phyloP scores from a whole-genome alignment of 2,797 vertebrate species.

The Merluccius polli region DNA sequence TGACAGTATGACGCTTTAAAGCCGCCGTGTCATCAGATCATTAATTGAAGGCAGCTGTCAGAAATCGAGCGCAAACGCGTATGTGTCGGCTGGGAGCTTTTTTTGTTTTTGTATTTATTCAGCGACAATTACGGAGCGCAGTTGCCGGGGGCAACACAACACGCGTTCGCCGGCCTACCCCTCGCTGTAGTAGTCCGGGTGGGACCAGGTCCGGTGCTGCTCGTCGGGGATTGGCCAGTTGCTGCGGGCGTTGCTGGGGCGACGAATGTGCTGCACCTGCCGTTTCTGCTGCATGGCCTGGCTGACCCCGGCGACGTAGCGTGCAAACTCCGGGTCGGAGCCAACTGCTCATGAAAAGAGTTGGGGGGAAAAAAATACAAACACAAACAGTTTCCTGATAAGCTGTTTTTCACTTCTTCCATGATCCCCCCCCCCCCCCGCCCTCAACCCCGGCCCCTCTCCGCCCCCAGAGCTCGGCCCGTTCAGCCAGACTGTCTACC shows the following conservation, averaged over 20 bases:
- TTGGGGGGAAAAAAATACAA: conserved; percentile 32
- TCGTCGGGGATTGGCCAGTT: conserved; percentile 95
- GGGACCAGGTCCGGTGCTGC: conserved; percentile 92
- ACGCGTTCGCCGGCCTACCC: conserved; percentile 68
- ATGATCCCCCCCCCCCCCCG: not conserved
- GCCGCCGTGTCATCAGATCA: not conserved
- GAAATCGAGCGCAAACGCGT: too few relatives aligned
- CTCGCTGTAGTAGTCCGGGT: conserved; percentile 93
- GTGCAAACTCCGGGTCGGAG: conserved; percentile 96
- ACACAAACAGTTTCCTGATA: conserved; percentile 51
- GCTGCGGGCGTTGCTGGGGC: conserved; percentile 83
- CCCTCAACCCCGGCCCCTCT: too few relatives aligned
- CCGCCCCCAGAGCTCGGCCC: conserved; percentile 41
- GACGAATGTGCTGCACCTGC: conserved; percentile 90
- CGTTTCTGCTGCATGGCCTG: conserved; percentile 99
- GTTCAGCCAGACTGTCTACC: conserved; percentile 60
- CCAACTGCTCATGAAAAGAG: conserved; percentile 77
- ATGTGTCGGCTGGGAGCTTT: too few relatives aligned
- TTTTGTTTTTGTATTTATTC: not conserved
- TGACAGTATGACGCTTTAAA: not conserved
- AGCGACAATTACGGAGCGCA: not conserved
- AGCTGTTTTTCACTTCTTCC: conserved; percentile 54
- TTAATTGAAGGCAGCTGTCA: not conserved
- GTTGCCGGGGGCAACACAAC: not conserved
- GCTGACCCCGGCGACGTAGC: conserved; percentile 95